phyloP scores from a whole-genome alignment of 2,888 invertebrate genomes.

The Erebia epiphron region DNA sequence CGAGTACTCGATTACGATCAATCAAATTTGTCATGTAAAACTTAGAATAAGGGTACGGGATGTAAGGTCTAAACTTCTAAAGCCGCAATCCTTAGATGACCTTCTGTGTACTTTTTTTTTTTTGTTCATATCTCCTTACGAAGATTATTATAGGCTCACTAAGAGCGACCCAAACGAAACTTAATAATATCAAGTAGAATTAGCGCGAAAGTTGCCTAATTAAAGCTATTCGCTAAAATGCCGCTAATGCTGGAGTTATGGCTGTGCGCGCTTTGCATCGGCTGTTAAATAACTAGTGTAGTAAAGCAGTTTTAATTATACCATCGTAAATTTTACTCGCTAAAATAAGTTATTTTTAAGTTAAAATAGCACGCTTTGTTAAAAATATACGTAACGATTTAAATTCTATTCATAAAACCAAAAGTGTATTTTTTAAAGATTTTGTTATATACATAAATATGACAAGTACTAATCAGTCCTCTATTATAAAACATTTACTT shows the following conservation, averaged over 20 bases:
- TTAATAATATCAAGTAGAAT: constrained; percentile 42
- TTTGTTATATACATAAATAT: not conserved
- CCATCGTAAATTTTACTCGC: not conserved
- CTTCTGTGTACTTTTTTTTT: not conserved
- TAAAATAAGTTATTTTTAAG: not conserved
- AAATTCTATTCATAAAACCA: too few relatives aligned
- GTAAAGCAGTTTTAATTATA: constrained; percentile 6
- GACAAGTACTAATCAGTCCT: not conserved
- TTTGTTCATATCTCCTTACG: not conserved
- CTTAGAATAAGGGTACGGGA: too few relatives aligned
- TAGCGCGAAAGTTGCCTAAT: constrained; percentile 48
- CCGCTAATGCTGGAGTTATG: constrained; percentile 11
- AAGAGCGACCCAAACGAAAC: not conserved
- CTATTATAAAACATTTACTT: not conserved
- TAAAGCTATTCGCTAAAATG: constrained; percentile 39
- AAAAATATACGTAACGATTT: too few relatives aligned
- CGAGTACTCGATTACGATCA: too few relatives aligned
- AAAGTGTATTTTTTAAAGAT: too few relatives aligned
- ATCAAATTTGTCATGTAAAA: too few relatives aligned
- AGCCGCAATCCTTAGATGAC: too few relatives aligned
- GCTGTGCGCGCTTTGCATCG: not conserved
- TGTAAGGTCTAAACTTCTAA: too few relatives aligned
- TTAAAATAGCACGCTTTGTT: not conserved
- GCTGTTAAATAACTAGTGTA: constrained; percentile 4
- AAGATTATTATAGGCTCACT: not conserved